Conservation (phyloP, 2,113 vertebrate genomes). For the Megaceryle torquata region DNA sequence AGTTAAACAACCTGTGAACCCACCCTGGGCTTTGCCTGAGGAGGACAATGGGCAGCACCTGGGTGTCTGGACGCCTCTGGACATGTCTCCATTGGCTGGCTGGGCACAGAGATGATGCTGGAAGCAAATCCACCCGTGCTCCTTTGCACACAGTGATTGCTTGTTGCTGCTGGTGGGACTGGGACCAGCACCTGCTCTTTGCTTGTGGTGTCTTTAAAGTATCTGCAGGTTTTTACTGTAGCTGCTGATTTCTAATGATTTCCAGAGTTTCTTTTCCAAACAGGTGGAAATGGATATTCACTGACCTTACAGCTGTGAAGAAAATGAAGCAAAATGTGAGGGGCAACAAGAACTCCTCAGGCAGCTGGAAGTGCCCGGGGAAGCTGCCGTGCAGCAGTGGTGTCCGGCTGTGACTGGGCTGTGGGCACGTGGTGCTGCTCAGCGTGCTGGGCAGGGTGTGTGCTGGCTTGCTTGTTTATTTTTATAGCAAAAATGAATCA, state of each 20-base stretch:
- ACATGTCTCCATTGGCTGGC: fast-evolving
- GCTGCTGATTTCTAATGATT: neutral
- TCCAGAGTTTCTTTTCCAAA: no score
- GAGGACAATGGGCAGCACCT: neutral
- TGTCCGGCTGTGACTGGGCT: no score
- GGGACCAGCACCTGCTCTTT: no score
- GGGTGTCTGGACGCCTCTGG: neutral
- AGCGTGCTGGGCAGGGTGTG: no score
- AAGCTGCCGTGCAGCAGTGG: no score
- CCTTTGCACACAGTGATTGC: fast-evolving
- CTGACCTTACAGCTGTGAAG: neutral
- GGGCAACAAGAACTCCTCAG: neutral
- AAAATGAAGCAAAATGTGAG: fast-evolving
- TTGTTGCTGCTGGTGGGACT: neutral
- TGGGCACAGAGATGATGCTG: neutral
- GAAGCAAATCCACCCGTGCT: no score
- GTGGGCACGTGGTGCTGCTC: no score
- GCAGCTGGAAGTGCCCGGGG: no score
- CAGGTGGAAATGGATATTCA: no score
- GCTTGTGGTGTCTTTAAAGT: neutral
- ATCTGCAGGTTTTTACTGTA: neutral
- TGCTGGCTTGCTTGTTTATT: no score
- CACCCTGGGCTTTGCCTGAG: neutral
- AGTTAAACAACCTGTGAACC: fast-evolving
- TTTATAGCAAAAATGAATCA: no score